Evolutionary conservation across 2,113 vertebrate species (phyloP).

Genomic region (Nansenia antarctica): DNA sequence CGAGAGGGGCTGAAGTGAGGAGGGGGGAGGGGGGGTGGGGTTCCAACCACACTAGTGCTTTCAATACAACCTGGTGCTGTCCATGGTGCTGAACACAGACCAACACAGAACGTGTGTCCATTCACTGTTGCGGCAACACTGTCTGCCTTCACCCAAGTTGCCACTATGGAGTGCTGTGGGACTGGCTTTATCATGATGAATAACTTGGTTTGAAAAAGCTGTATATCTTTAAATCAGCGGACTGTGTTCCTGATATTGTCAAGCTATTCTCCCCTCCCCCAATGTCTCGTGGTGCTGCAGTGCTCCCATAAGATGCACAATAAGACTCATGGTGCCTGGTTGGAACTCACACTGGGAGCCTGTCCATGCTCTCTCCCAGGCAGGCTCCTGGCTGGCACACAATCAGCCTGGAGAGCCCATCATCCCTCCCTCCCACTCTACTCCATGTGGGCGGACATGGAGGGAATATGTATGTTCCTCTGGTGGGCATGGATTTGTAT

Average conservation of each 20-base stretch:
- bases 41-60: conserved; percentile 52
- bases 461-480: conserved; percentile 21
- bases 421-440: background rate
- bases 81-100: conserved; percentile 53
- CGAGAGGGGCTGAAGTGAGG: background rate
- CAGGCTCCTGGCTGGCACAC: background rate
- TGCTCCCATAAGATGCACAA: background rate
- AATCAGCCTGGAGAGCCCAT: background rate
- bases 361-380: background rate
- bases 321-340: conserved; percentile 4
- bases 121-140: conserved; percentile 16
- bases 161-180: background rate
- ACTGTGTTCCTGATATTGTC: no score
- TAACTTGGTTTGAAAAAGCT: no score
- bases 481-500: conserved; percentile 51
- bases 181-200: no score
- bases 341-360: background rate
- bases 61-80: conserved; percentile 52
- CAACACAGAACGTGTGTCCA: background rate
- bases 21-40: conserved; percentile 40
- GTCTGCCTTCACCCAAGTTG: background rate
- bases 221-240: no score
- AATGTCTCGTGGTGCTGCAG: background rate
- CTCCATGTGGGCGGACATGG: background rate
- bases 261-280: background rate